Evolutionary conservation across 2,113 vertebrate genomes (phyloP).

Genomic region (Sterna hirundo): DNA sequence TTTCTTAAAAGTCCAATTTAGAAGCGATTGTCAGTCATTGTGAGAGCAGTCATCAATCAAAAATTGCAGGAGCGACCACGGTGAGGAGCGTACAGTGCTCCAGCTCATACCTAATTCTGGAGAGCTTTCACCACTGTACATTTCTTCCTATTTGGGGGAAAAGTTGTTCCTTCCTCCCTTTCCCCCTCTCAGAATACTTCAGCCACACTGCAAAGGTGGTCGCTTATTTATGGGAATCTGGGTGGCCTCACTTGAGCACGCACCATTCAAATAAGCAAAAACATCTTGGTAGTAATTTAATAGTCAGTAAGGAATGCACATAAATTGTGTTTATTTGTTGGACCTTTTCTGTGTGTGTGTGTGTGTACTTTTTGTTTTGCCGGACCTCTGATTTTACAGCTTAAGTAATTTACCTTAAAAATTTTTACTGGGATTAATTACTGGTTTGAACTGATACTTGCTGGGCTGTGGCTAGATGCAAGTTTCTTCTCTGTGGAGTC

Average conservation of each 20-base stretch:
- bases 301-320: neutral
- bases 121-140: fast-evolving
- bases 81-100: fast-evolving
- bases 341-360: too few relatives aligned
- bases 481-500: neutral
- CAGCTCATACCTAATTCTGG: neutral
- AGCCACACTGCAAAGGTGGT: fast-evolving
- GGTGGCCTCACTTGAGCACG: fast-evolving
- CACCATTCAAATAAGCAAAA: neutral
- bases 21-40: neutral
- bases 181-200: neutral
- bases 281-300: neutral
- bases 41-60: neutral
- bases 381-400: neutral
- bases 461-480: neutral
- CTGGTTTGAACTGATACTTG: neutral
- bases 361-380: neutral
- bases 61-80: fast-evolving
- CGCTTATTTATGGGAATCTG: neutral
- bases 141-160: neutral
- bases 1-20: neutral
- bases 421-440: neutral
- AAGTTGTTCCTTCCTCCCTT: neutral
- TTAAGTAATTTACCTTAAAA: neutral
- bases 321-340: neutral